Conservation (phyloP, 2,888 invertebrate species). For the Ctena decussata region DNA sequence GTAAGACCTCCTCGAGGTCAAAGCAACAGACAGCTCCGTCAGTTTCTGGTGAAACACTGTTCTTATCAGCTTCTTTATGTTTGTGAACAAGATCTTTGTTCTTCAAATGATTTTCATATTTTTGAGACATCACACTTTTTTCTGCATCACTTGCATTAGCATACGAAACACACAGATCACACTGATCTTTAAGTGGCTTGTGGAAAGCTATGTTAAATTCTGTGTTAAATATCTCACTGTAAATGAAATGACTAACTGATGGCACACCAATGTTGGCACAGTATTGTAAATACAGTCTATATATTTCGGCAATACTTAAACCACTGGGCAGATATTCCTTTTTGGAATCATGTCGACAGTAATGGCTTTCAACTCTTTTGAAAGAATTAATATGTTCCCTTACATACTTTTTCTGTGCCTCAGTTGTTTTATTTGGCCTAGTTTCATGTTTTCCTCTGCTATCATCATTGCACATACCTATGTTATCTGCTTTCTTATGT, state of each 20-base stretch:
- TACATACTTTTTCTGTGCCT: neutral
- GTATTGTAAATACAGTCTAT: neutral
- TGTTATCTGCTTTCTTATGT: neutral
- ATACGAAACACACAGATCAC: constrained; percentile 33
- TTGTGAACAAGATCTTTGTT: constrained; percentile 36
- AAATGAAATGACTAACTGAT: neutral
- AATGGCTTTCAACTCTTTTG: neutral
- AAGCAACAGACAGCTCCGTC: neutral
- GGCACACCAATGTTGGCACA: neutral
- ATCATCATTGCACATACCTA: neutral
- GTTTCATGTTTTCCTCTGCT: neutral
- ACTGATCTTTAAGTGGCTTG: constrained; percentile 37
- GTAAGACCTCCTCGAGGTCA: neutral
- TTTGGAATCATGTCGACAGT: neutral
- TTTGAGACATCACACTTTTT: neutral
- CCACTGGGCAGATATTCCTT: neutral
- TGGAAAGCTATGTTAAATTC: constrained; percentile 35
- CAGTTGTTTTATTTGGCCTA: neutral
- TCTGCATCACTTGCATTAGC: constrained; percentile 16
- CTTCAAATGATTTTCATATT: constrained; percentile 30
- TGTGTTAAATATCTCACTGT: constrained; percentile 23
- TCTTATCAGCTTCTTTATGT: constrained; percentile 32
- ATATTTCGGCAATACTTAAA: neutral
- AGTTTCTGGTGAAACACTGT: neutral
- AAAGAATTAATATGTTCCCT: neutral